A percentile compares a stretch with the other conserved stretches of the same genome.
phyloP scores from a whole-genome alignment of 2,888 invertebrate species.

The Chrysina gloriosa region DNA sequence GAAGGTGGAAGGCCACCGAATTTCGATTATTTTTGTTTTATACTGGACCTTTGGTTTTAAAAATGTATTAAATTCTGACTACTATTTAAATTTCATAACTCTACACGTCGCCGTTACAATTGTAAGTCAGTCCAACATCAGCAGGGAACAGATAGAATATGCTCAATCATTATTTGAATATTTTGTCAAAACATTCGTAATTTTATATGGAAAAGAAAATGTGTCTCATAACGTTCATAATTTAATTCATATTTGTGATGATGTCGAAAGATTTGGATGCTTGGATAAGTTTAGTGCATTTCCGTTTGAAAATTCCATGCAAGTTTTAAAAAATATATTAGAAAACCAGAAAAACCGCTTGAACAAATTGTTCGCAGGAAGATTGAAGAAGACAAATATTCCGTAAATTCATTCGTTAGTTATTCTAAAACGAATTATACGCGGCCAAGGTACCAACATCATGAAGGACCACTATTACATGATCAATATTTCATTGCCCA shows the following conservation, averaged over 20 bases:
- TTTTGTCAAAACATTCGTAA: constrained; percentile 44
- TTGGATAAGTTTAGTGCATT: constrained; percentile 45
- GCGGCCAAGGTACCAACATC: no score
- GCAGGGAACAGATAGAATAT: constrained; percentile 14
- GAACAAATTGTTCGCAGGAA: constrained; percentile 38
- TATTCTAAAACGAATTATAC: no score
- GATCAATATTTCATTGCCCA: no score
- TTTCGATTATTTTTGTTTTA: constrained; percentile 46
- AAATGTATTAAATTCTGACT: constrained; percentile 23
- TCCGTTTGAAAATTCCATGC: constrained; percentile 45
- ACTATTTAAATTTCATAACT: constrained; percentile 42
- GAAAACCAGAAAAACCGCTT: constrained; percentile 34
- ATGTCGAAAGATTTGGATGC: constrained; percentile 42
- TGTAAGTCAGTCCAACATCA: not conserved
- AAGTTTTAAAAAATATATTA: constrained; percentile 39
- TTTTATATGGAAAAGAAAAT: constrained; percentile 45
- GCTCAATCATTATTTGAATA: constrained; percentile 41
- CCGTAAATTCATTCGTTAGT: no score
- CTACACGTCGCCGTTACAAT: constrained; percentile 41
- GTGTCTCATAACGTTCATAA: constrained; percentile 51
- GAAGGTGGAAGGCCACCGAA: constrained; percentile 47
- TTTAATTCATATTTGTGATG: constrained; percentile 47
- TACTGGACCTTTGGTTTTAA: constrained; percentile 44
- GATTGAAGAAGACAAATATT: constrained; percentile 15
- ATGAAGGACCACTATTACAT: no score